These are phyloP conservation scores for Xestia xanthographa DNA, from an alignment of 2,888 invertebrate genomes.

Conservation along the genomic window DNA sequence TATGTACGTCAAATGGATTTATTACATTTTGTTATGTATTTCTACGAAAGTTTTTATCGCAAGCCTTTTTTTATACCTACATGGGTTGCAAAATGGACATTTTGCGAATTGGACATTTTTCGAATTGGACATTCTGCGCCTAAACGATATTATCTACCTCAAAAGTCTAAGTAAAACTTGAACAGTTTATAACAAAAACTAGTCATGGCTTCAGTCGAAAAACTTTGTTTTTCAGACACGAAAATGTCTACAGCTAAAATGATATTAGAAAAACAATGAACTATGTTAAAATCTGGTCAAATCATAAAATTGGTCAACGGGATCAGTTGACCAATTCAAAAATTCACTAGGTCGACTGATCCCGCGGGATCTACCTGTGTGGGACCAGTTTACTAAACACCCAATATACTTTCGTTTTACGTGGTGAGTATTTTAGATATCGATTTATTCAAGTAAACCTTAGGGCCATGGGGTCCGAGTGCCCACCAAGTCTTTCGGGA, in stretches of 20 bases:
- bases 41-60: background rate
- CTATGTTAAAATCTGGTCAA: background rate
- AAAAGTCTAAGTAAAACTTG: background rate
- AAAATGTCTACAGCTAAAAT: background rate
- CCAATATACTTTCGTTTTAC: too few relatives aligned
- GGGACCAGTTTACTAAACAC: too few relatives aligned
- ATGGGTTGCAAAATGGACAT: background rate
- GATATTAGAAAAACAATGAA: background rate
- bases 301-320: too few relatives aligned
- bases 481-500: too few relatives aligned
- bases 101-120: too few relatives aligned
- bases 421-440: background rate
- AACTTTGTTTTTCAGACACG: too few relatives aligned
- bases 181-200: background rate
- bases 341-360: too few relatives aligned
- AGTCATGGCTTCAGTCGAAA: background rate
- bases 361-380: too few relatives aligned
- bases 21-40: background rate
- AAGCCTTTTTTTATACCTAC: background rate
- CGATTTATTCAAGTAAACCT: background rate
- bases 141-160: too few relatives aligned
- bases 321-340: too few relatives aligned
- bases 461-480: too few relatives aligned
- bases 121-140: too few relatives aligned
- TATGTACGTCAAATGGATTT: slow-evolving; percentile 5